A percentile compares a stretch with the other conserved stretches of the same genome.
Evolutionary conservation across 1,140 invertebrate genomes (phyloP).

Genomic region (Coenobita brevimanus): DNA sequence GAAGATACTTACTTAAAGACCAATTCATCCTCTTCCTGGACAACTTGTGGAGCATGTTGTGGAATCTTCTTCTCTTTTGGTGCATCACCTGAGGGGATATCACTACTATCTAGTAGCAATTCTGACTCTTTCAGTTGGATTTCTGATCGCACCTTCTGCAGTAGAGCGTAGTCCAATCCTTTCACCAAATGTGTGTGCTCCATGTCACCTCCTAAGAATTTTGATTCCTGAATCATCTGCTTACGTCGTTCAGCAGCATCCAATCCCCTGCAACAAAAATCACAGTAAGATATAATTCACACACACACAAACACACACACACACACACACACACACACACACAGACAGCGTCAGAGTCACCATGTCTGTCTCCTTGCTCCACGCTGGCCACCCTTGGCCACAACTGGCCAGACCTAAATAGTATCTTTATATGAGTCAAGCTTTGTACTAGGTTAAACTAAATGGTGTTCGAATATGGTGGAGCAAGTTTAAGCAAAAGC

Average conservation of each 20-base stretch:
- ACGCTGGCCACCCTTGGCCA: too few relatives aligned
- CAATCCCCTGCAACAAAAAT: slow-evolving; percentile 51
- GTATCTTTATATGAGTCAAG: too few relatives aligned
- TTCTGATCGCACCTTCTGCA: slow-evolving; percentile 92
- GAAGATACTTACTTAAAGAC: slow-evolving; percentile 61
- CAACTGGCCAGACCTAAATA: too few relatives aligned
- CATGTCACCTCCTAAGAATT: slow-evolving; percentile 99
- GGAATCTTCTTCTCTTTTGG: slow-evolving; percentile 76
- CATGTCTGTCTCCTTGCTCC: too few relatives aligned
- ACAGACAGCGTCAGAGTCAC: too few relatives aligned
- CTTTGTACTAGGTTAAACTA: too few relatives aligned
- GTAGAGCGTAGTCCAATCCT: slow-evolving; percentile 98
- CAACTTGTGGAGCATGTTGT: slow-evolving; percentile 72
- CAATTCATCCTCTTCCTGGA: slow-evolving; percentile 85
- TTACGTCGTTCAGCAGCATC: slow-evolving; percentile 96
- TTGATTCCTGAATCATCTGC: slow-evolving; percentile 98
- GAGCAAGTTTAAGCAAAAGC: too few relatives aligned
- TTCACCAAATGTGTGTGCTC: slow-evolving; percentile 99
- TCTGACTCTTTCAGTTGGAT: slow-evolving; percentile 87
- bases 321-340: too few relatives aligned
- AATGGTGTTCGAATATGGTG: too few relatives aligned
- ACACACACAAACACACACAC: too few relatives aligned
- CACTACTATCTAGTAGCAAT: slow-evolving; percentile 88
- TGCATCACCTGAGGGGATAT: slow-evolving; percentile 75
- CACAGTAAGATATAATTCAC: too few relatives aligned